Evolutionary conservation across 2,888 invertebrate species (phyloP).

Genomic region (Oxytorus armatus): DNA sequence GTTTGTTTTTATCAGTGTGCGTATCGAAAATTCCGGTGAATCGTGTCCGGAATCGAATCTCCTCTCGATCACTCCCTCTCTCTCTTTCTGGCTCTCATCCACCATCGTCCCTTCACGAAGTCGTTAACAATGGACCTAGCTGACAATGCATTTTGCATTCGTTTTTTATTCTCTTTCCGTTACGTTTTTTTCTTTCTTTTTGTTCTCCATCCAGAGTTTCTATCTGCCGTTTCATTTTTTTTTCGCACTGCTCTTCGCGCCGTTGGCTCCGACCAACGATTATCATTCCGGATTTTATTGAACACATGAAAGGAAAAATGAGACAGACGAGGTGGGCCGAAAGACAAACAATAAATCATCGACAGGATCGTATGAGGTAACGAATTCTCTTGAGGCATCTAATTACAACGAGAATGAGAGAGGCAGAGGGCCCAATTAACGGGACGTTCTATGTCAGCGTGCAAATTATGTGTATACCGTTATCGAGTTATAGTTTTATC

Average conservation of each 20-base stretch:
- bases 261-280: constrained; percentile 16
- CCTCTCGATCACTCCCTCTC: neutral
- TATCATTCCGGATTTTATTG: constrained; percentile 10
- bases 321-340: neutral
- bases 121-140: constrained; percentile 48
- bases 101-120: constrained; percentile 2
- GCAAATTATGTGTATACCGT: constrained; percentile 35
- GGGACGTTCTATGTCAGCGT: constrained; percentile 8
- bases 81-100: neutral
- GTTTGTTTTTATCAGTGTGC: constrained; percentile 16
- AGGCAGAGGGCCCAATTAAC: constrained; percentile 31
- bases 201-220: neutral
- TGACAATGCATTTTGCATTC: constrained; percentile 52
- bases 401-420: constrained; percentile 21
- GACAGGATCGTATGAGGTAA: constrained; percentile 25
- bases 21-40: constrained; percentile 37
- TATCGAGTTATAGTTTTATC: constrained; percentile 46
- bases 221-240: neutral
- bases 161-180: constrained; percentile 13
- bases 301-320: constrained; percentile 9
- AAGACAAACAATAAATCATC: neutral
- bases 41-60: constrained; percentile 27
- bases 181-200: constrained; percentile 8
- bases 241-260: neutral
- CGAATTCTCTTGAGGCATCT: constrained; percentile 34